A percentile compares a stretch with the other conserved stretches of the same genome.
phyloP scores from a whole-genome alignment of 2,888 invertebrate species.

The Mantis religiosa region DNA sequence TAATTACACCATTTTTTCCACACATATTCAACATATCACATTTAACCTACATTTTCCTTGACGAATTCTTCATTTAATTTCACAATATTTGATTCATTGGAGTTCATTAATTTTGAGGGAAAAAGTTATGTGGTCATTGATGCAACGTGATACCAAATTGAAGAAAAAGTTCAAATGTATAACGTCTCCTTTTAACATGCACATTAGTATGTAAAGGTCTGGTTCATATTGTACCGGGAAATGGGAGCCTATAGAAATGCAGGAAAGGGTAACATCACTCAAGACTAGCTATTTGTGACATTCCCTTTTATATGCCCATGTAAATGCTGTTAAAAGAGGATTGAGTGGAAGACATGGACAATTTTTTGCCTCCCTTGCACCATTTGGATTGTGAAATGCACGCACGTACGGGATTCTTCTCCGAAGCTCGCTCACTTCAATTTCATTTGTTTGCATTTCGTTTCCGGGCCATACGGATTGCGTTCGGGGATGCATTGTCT shows the following conservation, averaged over 20 bases:
- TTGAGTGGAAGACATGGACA: background rate
- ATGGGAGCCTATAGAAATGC: background rate
- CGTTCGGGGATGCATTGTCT: background rate
- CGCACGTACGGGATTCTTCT: background rate
- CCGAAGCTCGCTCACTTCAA: background rate
- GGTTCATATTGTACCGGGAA: background rate
- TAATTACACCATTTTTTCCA: too few species aligned
- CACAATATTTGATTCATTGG: too few species aligned
- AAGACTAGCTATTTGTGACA: background rate
- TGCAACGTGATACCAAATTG: too few species aligned
- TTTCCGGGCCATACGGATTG: background rate
- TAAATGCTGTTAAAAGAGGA: background rate
- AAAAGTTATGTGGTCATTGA: too few species aligned
- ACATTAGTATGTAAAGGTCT: too few species aligned
- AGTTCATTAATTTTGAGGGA: too few species aligned
- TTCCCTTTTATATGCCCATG: background rate
- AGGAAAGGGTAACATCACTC: background rate
- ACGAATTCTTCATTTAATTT: too few species aligned
- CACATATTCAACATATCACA: too few species aligned
- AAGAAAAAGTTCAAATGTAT: too few species aligned
- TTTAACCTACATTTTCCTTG: too few species aligned
- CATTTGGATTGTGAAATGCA: background rate
- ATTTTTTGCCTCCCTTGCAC: background rate
- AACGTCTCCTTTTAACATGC: too few species aligned
- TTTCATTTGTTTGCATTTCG: background rate